Base-by-base conservation (phyloP, 2,888 invertebrate species). In the Ceriagrion tenellum region DNA sequence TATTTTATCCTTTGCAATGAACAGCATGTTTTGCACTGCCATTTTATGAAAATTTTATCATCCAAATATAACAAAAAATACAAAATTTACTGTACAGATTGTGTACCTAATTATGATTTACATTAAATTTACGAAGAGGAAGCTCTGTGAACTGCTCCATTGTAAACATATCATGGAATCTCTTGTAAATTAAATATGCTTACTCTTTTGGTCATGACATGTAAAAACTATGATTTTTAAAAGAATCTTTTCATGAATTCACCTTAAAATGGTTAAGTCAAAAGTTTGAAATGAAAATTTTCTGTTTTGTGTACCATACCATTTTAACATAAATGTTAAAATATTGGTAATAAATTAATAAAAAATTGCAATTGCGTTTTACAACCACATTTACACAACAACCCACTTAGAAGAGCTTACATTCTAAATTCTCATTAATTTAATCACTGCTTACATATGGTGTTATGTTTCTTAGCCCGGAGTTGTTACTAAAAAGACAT, bases 331-430 rank as follows among this genome's bases (percentile, higher is more conserved):
- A 69, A 35, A 55, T 40, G 40, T 69, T 55, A 47, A 69, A 69
- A 91, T 35, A 40, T n/a, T 93, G 93, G 69, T 69, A 18, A 69
- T 69, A 69, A 69, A 69, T 63, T 69, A n/a, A 69, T 47, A 47
- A 69, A 69, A 93, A 59, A 40, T 69, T 63, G 40, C 26, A 81
- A 69, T 93, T 74, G 47, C 40, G 74, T 18, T 91, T 69, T 40
- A 93, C 74, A 93, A 93, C 47, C 93, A 93, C 93, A 93, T 63
- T 93, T 93, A 93, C 47, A 74, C 93, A 93, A 93, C 93, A 93
- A 55, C 69, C 93, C 63, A 91, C 26, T 93, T 12, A 69, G 69
- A 55, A 89, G 55, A 89, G 69, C 69, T 93, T 74, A 93, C 40
- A 40, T 93, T 69, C 40, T 63, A 69, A 69, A 40, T 69, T 93